A percentile compares a stretch with the other conserved stretches of the same genome.
These are phyloP conservation scores for Pristionchus arcanus DNA, from an alignment of 2,888 invertebrate species.

Conservation along the genomic window DNA sequence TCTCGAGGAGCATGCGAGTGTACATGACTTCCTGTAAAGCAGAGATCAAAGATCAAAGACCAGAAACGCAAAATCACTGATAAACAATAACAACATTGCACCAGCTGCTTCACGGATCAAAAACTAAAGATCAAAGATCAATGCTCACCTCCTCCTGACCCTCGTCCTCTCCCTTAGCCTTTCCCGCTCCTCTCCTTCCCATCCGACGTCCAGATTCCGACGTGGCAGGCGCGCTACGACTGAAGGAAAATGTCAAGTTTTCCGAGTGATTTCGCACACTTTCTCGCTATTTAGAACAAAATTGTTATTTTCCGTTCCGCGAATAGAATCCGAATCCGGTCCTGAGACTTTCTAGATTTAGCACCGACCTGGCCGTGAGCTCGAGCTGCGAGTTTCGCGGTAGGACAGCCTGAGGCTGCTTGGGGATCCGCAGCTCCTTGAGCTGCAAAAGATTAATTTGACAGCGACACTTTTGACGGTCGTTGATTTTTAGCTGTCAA, in stretches of 20 bases:
- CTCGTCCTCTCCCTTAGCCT: neutral
- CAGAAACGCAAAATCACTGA: too few species aligned
- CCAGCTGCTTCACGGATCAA: neutral
- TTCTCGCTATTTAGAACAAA: too few species aligned
- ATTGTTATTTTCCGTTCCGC: too few species aligned
- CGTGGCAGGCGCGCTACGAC: neutral
- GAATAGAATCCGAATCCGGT: too few species aligned
- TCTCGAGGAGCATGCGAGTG: constrained; percentile 40
- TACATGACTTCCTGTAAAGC: constrained; percentile 21
- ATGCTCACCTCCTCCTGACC: neutral
- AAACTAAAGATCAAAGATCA: neutral
- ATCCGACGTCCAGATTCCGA: neutral
- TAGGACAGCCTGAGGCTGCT: neutral
- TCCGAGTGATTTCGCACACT: too few species aligned
- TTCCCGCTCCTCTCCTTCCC: neutral
- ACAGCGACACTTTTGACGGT: neutral
- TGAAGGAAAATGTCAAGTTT: too few species aligned
- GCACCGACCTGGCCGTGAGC: neutral
- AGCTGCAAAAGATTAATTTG: neutral
- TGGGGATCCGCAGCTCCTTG: neutral
- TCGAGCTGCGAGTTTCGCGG: neutral
- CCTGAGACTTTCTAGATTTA: too few species aligned
- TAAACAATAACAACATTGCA: too few species aligned
- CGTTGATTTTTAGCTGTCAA: too few species aligned
- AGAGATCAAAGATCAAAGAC: too few species aligned